phyloP scores from a whole-genome alignment of 2,797 vertebrate species.

The Lacerta viridis region DNA sequence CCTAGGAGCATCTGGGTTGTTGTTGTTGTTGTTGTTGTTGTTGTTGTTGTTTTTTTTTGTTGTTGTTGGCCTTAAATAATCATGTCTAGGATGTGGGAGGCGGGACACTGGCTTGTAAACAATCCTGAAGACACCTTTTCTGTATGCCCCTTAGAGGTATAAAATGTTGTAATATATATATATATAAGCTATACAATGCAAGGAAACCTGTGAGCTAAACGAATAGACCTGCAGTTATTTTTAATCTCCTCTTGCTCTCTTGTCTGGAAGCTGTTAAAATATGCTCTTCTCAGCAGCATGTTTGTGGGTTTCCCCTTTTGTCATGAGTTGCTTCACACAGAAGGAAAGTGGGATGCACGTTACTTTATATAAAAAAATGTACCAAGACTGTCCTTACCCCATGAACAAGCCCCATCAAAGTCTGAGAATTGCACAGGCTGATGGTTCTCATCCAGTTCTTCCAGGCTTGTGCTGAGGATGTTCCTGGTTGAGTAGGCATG shows the following conservation, averaged over 20 bases:
- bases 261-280: no score
- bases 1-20: not conserved
- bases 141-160: no score
- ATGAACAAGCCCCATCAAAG: not conserved
- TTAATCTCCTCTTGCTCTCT: not conserved
- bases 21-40: no score
- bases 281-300: not conserved
- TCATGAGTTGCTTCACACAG: no score
- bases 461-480: not conserved
- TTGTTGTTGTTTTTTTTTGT: no score
- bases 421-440: not conserved
- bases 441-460: not conserved
- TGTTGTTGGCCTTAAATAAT: no score
- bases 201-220: not conserved
- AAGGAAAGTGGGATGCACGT: no score
- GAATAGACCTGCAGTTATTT: not conserved
- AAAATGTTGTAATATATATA: no score
- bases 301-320: not conserved
- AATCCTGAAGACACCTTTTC: no score
- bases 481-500: not conserved
- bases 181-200: no score
- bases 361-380: no score
- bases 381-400: not conserved
- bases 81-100: fast-evolving
- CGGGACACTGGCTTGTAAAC: fast-evolving